Conservation (phyloP, 2,888 invertebrate genomes). For the Trichopoda pennipes region DNA sequence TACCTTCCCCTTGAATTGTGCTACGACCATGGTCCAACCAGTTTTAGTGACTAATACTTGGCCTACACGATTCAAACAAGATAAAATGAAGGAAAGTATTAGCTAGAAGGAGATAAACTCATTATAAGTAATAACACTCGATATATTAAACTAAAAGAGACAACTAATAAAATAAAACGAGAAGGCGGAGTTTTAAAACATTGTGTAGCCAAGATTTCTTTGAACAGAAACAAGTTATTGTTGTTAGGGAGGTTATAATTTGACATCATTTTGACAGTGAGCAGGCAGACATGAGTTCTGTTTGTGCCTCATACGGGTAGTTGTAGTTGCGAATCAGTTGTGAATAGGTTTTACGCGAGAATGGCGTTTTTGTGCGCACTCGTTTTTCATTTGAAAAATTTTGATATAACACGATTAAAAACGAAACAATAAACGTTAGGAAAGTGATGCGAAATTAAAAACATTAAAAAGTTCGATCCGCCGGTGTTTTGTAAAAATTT, state of each 20-base stretch:
- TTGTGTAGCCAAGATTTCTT: not conserved
- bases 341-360: conserved; percentile 76
- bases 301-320: conserved; percentile 61
- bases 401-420: conserved; percentile 25
- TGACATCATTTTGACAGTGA: conserved; percentile 24
- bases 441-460: conserved; percentile 1
- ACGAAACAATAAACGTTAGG: conserved; percentile 23
- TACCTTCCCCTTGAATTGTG: not conserved
- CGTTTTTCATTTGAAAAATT: conserved; percentile 44
- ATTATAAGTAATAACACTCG: not conserved
- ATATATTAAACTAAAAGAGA: conserved; percentile 16
- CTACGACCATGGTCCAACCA: conserved; percentile 36
- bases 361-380: conserved; percentile 70
- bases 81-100: conserved; percentile 57
- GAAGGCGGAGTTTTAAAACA: conserved; percentile 40
- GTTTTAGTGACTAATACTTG: conserved; percentile 53
- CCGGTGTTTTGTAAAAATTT: conserved; percentile 45
- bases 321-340: conserved; percentile 75
- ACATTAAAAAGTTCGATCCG: conserved; percentile 37
- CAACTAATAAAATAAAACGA: not conserved
- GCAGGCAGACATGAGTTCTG: conserved; percentile 26
- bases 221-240: conserved; percentile 12
- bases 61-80: not conserved
- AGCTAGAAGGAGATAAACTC: conserved; percentile 43
- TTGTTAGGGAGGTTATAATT: conserved; percentile 36